Base-by-base conservation (phyloP, 2,888 invertebrate species). In the Eilema griseolum region DNA sequence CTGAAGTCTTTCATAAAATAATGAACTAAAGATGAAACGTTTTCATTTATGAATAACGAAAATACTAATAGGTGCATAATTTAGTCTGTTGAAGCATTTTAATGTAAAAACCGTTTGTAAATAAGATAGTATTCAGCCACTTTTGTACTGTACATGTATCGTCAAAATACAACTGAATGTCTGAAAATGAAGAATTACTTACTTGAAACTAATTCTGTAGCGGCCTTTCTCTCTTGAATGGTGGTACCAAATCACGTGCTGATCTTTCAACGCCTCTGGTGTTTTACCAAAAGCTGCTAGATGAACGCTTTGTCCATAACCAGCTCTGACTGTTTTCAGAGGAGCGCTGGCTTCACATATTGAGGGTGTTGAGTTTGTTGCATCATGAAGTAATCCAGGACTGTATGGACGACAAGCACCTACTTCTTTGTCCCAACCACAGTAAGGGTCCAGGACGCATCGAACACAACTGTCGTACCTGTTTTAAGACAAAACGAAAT, bases 341-440 rank as follows among this genome's bases (percentile, higher is more conserved):
- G 96, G 95, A 8, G 96, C 95, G 78, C 95, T 96, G 67, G 95
- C 94, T 74, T 96, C 96, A 79, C 96, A 96, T 72, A 96, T 93
- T 4, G 96, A 95, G 5, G 96, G 95, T 1, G 96, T 96, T 11
- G 96, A 95, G 85, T 96, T 96, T 24, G 96, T 96, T 1, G 96
- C 96, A 80, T 96, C 96, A 86, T 96, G 96, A 24, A 96, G 92
- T 12, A 96, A 87, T 2, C 93, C 95, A 11, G 96, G 95, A n/a
- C 93, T 91, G 86, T 96, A 96, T 0, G 96, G 95, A 66, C 96
- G 95, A 85, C 96, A 96, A 16, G 94, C 92, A 0, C 95, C 95
- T 1, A 95, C 93, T 83, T 96, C 96, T 81, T 96, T 96, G 84
- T 97, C 97, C 97, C 97, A 97, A n/a, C 97, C 97, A 83, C 97